These are phyloP conservation scores for Drosophila pruinosa DNA, from an alignment of 1,140 invertebrate species.

Conservation along the genomic window DNA sequence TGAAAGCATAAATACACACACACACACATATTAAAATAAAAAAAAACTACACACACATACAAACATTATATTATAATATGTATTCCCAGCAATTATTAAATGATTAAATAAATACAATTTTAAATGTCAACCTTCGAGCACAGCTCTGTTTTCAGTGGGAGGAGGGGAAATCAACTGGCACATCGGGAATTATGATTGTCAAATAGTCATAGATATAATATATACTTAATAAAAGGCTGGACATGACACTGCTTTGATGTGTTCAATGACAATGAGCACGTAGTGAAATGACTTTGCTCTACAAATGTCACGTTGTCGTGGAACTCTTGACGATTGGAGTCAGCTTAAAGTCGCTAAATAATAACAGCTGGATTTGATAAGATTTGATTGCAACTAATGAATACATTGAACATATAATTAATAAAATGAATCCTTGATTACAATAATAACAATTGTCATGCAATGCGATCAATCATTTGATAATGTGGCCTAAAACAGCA, in stretches of 20 bases:
- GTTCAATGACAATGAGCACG: background rate
- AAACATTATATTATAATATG: constrained; percentile 66
- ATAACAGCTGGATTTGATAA: background rate
- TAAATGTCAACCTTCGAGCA: constrained; percentile 72
- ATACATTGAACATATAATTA: too few relatives aligned
- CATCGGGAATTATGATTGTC: background rate
- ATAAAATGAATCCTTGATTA: too few relatives aligned
- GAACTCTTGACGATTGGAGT: background rate
- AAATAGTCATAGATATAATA: background rate
- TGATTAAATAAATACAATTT: constrained; percentile 81
- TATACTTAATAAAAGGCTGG: background rate
- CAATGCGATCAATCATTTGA: background rate
- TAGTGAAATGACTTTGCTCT: constrained; percentile 12
- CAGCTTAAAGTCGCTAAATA: background rate
- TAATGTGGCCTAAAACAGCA: background rate
- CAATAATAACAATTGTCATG: too few relatives aligned
- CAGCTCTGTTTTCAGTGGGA: constrained; percentile 8
- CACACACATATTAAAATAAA: constrained; percentile 28
- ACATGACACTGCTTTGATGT: background rate
- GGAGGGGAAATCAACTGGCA: background rate
- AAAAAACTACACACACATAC: constrained; percentile 42
- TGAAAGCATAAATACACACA: constrained; percentile 44
- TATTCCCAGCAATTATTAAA: constrained; percentile 80
- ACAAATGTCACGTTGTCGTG: background rate
- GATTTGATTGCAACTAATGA: background rate